A percentile compares a stretch with the other conserved stretches of the same genome.
phyloP scores from a whole-genome alignment of 2,888 invertebrate species.

The Andricus curvator region DNA sequence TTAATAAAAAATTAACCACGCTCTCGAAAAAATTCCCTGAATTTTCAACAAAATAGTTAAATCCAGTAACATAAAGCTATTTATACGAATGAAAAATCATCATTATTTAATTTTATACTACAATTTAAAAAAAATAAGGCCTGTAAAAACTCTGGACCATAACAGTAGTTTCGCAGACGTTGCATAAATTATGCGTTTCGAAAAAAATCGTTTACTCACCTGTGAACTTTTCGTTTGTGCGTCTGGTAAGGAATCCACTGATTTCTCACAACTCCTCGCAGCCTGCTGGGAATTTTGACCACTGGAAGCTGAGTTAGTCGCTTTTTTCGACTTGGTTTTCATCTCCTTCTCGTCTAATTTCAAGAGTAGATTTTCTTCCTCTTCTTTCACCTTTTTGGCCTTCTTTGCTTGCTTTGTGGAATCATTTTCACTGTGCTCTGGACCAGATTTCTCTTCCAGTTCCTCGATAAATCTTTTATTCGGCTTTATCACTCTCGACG shows the following conservation, averaged over 20 bases:
- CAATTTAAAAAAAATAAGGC: too few species aligned
- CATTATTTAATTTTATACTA: too few species aligned
- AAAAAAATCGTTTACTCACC: neutral
- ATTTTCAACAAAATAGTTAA: too few species aligned
- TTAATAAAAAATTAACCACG: too few species aligned
- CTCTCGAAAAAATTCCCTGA: too few species aligned
- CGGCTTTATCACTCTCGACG: constrained; percentile 92
- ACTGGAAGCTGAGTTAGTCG: constrained; percentile 45
- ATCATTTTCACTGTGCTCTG: constrained; percentile 70
- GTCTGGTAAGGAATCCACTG: constrained; percentile 52
- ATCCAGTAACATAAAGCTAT: too few species aligned
- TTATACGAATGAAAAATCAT: too few species aligned
- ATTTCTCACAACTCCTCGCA: constrained; percentile 54
- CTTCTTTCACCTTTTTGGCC: constrained; percentile 60
- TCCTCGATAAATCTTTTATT: constrained; percentile 89
- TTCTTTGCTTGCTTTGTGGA: constrained; percentile 65
- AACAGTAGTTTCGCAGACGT: too few species aligned
- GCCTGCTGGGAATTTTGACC: constrained; percentile 50
- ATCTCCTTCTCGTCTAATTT: constrained; percentile 66
- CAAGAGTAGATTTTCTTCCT: constrained; percentile 44
- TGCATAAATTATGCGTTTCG: neutral
- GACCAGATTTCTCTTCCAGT: constrained; percentile 78
- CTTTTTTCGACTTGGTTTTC: constrained; percentile 60
- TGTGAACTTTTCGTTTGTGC: constrained; percentile 52
- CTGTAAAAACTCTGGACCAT: too few species aligned